These are phyloP conservation scores for Okapia johnstoni DNA, from an alignment of 2,113 vertebrate species.

Conservation along the genomic window DNA sequence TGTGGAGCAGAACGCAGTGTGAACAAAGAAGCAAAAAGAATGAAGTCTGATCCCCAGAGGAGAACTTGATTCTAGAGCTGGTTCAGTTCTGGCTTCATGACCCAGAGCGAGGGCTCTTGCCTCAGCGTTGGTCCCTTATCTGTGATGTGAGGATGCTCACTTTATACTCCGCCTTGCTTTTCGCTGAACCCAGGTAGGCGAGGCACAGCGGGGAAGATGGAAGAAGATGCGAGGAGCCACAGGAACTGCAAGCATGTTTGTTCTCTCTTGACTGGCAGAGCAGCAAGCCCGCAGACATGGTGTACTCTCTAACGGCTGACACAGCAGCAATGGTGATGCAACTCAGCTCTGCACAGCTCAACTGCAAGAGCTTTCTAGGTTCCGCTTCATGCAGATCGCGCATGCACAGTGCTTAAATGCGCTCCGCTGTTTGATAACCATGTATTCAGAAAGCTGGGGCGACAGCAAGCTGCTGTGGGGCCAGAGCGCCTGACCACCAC, in stretches of 20 bases:
- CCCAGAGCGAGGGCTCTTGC: neutral
- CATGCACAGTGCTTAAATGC: fast-evolving
- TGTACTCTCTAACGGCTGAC: fast-evolving
- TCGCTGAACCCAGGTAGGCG: neutral
- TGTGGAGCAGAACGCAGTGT: neutral
- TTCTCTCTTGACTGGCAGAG: neutral
- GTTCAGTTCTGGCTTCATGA: neutral
- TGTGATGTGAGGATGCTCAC: neutral
- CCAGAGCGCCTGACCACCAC: neutral
- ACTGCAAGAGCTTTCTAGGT: fast-evolving
- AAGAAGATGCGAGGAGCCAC: neutral
- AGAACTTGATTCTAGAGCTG: neutral
- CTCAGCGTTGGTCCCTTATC: neutral
- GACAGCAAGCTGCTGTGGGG: neutral
- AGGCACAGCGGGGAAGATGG: neutral
- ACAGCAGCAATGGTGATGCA: fast-evolving
- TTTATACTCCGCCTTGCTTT: neutral
- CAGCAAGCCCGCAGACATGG: neutral
- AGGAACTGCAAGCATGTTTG: fast-evolving
- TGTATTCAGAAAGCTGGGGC: neutral
- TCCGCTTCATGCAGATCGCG: fast-evolving
- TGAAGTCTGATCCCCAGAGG: neutral
- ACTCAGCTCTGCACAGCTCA: fast-evolving
- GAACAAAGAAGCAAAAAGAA: neutral
- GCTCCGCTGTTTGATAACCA: fast-evolving